These are phyloP conservation scores for Muraenolepis orangiensis DNA, from an alignment of 2,797 vertebrate genomes.

Conservation along the genomic window DNA sequence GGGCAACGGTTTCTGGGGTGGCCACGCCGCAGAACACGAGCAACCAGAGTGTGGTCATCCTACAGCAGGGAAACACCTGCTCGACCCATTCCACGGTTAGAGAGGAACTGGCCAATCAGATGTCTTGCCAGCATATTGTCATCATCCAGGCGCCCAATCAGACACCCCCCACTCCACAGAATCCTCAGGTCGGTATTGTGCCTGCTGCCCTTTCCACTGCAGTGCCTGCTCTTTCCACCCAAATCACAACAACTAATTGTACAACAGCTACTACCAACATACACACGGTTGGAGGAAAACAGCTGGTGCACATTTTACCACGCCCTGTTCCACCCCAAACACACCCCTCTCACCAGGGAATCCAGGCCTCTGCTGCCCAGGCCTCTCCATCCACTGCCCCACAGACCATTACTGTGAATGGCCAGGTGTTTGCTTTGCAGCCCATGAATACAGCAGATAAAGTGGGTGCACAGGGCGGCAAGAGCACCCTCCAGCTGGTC, in stretches of 20 bases:
- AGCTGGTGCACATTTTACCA: conserved; percentile 95
- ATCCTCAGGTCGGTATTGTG: conserved; percentile 76
- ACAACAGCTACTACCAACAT: conserved; percentile 71
- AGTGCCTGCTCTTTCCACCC: conserved; percentile 71
- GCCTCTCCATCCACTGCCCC: conserved; percentile 77
- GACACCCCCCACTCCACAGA: conserved; percentile 78
- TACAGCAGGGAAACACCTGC: conserved; percentile 86
- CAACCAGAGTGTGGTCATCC: conserved; percentile 91
- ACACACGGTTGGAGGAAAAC: conserved; percentile 89
- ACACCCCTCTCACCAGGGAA: conserved; percentile 68
- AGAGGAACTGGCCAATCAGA: conserved; percentile 83
- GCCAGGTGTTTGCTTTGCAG: conserved; percentile 94
- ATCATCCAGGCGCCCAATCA: conserved; percentile 95
- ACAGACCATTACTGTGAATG: conserved; percentile 95
- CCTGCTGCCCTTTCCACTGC: conserved; percentile 73
- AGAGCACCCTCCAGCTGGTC: conserved; percentile 88
- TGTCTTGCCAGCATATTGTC: conserved; percentile 93
- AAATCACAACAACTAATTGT: conserved; percentile 68
- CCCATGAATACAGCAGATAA: conserved; percentile 89
- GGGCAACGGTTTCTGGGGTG: conserved; percentile 66
- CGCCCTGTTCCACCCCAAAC: conserved; percentile 72
- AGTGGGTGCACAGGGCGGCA: conserved; percentile 72
- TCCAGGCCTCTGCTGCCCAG: conserved; percentile 72
- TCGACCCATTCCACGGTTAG: conserved; percentile 80
- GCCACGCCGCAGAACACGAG: conserved; percentile 78